These are phyloP conservation scores for Odontocerum albicorne DNA, from an alignment of 2,888 invertebrate species.

Conservation along the genomic window DNA sequence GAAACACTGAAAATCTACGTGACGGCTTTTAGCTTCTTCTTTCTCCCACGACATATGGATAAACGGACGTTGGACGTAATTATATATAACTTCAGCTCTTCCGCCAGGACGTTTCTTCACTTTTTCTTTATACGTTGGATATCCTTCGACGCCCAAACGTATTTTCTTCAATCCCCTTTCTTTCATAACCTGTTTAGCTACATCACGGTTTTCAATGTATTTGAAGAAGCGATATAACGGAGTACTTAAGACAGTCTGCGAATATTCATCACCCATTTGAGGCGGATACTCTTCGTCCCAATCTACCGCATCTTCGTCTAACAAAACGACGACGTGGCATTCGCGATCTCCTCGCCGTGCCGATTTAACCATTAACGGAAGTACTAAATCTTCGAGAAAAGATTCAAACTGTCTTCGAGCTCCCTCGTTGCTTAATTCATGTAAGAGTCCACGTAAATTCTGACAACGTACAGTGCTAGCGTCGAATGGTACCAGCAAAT, in stretches of 20 bases:
- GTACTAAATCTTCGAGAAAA: slow-evolving; percentile 91
- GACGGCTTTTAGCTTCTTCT: slow-evolving; percentile 97
- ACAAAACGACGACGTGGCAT: slow-evolving; percentile 93
- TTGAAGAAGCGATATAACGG: slow-evolving; percentile 98
- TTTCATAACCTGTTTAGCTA: slow-evolving; percentile 98
- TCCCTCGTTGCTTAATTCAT: slow-evolving; percentile 99
- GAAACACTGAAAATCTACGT: slow-evolving; percentile 99
- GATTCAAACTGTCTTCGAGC: slow-evolving; percentile 95
- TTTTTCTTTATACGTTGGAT: slow-evolving; percentile 99
- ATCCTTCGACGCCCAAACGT: slow-evolving; percentile 97
- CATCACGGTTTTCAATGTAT: slow-evolving; percentile 98
- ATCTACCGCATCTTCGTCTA: slow-evolving; percentile 94
- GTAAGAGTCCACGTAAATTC: slow-evolving; percentile 93
- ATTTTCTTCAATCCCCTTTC: slow-evolving; percentile 99
- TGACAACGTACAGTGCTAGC: slow-evolving; percentile 93
- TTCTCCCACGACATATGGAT: slow-evolving; percentile 99
- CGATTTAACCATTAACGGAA: slow-evolving; percentile 95
- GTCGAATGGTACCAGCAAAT: slow-evolving; percentile 96
- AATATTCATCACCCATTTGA: slow-evolving; percentile 99
- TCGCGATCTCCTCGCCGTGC: slow-evolving; percentile 95
- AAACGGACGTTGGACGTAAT: slow-evolving; percentile 98
- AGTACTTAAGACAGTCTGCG: slow-evolving; percentile 94
- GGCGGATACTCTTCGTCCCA: slow-evolving; percentile 99
- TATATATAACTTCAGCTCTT: slow-evolving; percentile 96
- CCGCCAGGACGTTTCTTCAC: slow-evolving; percentile 94